Conservation (phyloP, 2,797 vertebrate genomes). For the Hoplostethus atlanticus region DNA sequence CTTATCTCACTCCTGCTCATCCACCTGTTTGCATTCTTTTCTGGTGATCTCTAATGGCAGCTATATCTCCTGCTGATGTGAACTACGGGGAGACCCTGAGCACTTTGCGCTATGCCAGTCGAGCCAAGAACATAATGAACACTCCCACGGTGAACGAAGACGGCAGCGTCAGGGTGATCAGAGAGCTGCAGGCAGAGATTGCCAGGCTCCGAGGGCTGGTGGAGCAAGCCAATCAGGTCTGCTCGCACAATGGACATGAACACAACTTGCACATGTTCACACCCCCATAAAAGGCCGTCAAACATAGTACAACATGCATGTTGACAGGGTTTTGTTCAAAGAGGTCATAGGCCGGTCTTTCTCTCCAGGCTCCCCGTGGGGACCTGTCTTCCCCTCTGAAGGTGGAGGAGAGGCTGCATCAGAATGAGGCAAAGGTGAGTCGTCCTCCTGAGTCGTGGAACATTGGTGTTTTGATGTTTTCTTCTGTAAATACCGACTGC, state of each 20-base stretch:
- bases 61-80: slow-evolving; percentile 94
- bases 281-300: slow-evolving; percentile 13
- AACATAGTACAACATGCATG: background rate
- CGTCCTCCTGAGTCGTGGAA: slow-evolving; percentile 8
- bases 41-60: slow-evolving; percentile 68
- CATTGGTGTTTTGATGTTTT: slow-evolving; percentile 10
- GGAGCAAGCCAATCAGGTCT: slow-evolving; percentile 91
- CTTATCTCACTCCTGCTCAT: slow-evolving; percentile 5
- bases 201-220: slow-evolving; percentile 89
- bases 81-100: slow-evolving; percentile 96
- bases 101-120: slow-evolving; percentile 95
- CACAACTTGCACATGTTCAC: background rate
- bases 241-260: background rate
- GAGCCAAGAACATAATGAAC: slow-evolving; percentile 97
- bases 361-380: slow-evolving; percentile 86
- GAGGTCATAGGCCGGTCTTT: slow-evolving; percentile 13
- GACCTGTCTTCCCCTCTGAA: slow-evolving; percentile 88
- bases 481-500: slow-evolving; percentile 26
- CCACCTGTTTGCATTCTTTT: slow-evolving; percentile 1
- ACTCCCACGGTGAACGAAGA: slow-evolving; percentile 95
- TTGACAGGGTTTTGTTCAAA: slow-evolving; percentile 30
- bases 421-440: slow-evolving; percentile 94
- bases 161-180: slow-evolving; percentile 90
- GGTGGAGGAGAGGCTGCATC: slow-evolving; percentile 92
- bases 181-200: slow-evolving; percentile 92